phyloP scores from a whole-genome alignment of 2,113 vertebrate species.

The Vimba vimba region DNA sequence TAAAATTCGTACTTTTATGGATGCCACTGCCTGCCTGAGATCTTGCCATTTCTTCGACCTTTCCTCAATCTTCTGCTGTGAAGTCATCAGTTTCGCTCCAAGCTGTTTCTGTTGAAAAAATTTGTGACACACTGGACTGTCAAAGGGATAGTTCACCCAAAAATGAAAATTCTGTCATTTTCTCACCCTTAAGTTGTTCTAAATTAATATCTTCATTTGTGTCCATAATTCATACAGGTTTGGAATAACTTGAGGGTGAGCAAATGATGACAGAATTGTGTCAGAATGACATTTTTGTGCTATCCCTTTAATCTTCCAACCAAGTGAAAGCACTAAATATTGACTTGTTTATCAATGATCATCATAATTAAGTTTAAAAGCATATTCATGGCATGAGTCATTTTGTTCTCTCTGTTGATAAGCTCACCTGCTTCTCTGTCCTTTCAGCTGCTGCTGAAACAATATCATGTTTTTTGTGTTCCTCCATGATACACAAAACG shows the following conservation, averaged over 20 bases:
- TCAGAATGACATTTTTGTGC: no score
- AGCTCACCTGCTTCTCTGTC: slow-evolving; percentile 78
- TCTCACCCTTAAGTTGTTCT: no score
- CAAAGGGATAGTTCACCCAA: no score
- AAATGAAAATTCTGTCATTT: no score
- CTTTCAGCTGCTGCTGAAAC: slow-evolving; percentile 78
- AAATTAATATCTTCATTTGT: no score
- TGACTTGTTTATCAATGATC: background rate
- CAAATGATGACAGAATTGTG: no score
- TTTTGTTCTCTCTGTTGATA: background rate
- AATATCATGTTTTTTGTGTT: slow-evolving; percentile 78
- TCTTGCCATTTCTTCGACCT: slow-evolving; percentile 79
- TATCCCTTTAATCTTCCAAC: background rate
- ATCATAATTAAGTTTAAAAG: background rate
- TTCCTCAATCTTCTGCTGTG: slow-evolving; percentile 76
- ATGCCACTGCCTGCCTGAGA: slow-evolving; percentile 71
- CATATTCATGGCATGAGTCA: background rate
- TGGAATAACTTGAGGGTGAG: no score
- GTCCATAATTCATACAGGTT: no score
- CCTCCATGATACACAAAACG: slow-evolving; percentile 80
- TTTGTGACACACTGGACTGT: background rate
- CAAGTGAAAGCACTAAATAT: background rate
- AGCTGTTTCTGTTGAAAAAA: slow-evolving; percentile 71
- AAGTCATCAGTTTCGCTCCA: slow-evolving; percentile 69
- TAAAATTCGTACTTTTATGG: slow-evolving; percentile 68